phyloP scores from a whole-genome alignment of 2,888 invertebrate genomes.

The Rotaria macrura region DNA sequence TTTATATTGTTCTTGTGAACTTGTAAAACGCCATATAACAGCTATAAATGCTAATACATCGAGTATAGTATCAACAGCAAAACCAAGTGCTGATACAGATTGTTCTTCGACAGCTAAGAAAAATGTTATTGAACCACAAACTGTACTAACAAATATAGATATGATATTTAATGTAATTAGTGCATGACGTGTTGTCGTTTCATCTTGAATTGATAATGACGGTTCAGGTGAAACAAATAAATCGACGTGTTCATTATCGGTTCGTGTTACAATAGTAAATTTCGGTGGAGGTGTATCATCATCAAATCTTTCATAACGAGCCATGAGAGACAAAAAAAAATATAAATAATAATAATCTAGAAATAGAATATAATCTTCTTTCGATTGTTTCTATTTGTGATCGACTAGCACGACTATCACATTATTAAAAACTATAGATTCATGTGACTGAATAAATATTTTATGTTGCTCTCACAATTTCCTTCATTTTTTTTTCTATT shows the following conservation, averaged over 20 bases:
- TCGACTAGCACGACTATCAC: neutral
- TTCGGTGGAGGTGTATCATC: neutral
- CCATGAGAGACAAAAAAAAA: neutral
- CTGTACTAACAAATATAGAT: neutral
- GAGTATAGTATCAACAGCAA: slow-evolving; percentile 17
- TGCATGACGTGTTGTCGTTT: neutral
- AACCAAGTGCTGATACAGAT: slow-evolving; percentile 12
- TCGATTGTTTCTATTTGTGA: too few relatives aligned
- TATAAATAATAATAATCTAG: neutral
- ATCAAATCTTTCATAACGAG: neutral
- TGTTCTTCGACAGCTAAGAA: slow-evolving; percentile 13
- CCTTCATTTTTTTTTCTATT: neutral
- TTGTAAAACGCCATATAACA: slow-evolving; percentile 21
- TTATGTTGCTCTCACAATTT: neutral
- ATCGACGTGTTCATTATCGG: neutral
- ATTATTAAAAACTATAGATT: neutral
- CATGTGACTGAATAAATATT: neutral
- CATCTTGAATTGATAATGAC: neutral
- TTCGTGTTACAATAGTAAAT: neutral
- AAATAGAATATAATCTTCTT: neutral
- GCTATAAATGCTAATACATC: neutral
- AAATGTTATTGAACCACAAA: slow-evolving; percentile 7
- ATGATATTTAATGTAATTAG: slow-evolving; percentile 9
- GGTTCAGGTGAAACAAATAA: neutral
- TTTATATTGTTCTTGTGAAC: neutral